Conservation (phyloP, 2,113 vertebrate genomes). For the Chloroceryle aenea region DNA sequence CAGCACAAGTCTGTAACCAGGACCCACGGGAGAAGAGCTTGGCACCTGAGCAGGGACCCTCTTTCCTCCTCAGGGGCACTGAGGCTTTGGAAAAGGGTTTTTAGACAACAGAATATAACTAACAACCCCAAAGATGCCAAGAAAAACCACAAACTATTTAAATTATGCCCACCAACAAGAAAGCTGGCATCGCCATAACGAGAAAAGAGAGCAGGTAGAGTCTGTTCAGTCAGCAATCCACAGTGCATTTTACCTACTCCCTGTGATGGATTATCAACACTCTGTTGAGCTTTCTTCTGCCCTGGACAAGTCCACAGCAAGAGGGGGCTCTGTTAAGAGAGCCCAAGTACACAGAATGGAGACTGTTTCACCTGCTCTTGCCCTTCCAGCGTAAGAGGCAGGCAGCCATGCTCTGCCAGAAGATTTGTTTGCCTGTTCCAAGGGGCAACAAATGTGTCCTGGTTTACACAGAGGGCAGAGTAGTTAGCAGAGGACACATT, state of each 20-base stretch:
- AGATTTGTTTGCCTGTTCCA: neutral
- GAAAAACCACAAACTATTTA: neutral
- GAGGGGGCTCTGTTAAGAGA: fast-evolving
- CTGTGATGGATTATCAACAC: neutral
- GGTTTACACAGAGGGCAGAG: neutral
- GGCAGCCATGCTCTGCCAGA: neutral
- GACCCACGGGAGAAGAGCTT: neutral
- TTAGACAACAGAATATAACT: fast-evolving
- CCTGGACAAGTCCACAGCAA: neutral
- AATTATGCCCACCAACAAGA: neutral
- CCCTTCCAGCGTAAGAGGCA: neutral
- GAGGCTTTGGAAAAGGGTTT: neutral
- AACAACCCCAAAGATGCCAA: neutral
- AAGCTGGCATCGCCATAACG: neutral
- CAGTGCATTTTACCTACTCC: neutral
- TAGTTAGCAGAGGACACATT: neutral
- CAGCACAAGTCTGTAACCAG: fast-evolving
- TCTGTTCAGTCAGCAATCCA: neutral
- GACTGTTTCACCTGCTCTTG: fast-evolving
- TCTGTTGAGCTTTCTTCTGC: neutral
- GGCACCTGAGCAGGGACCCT: neutral
- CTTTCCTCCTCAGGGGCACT: neutral
- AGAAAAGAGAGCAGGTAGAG: neutral
- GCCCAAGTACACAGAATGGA: neutral
- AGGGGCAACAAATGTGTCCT: neutral